Evolutionary conservation across 2,113 vertebrate genomes (phyloP), one percentile per base, ranked within the genome.

Genomic region (Protobothrops mucrosquamatus): DNA sequence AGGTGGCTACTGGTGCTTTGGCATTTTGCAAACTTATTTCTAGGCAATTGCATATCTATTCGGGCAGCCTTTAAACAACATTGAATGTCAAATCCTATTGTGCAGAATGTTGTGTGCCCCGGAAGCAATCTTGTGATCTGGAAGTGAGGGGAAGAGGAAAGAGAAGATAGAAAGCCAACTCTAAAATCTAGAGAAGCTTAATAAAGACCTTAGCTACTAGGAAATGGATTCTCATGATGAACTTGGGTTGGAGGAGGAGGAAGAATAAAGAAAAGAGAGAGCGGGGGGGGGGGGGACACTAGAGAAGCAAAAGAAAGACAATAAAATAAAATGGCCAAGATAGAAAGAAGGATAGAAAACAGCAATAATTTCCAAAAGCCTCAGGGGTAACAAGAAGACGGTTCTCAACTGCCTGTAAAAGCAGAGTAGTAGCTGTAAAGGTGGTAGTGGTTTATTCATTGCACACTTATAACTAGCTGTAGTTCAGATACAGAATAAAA

Each of bases 231-330:
- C 7, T 9, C 18, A 81, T 43, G 34, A 8, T 0, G 15, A 34
- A 81, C 15, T 18, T 81, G 69, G 69, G 15, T 81, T 81, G 74
- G 34, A 81, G 18, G 74, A 81, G 34, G 34, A 81, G 74, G 74
- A 81, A 39, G 74, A 20, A 43, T 43, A 81, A 81, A 39, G 34
- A 39, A 81, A 39, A 81, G 34, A 81, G 74, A 74, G 14, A 61
- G 39, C 1, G 39, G 1, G 0, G 3, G 59, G 29, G 12, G 4
- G 2, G 11, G 1, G 26, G 61, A 2, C 6, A 34, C 34, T 22
- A 81, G 74, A 22, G 34, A 81, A 81, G 74, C 2, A 81, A 81
- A 81, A 81, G 34, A 81, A 81, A 81, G 15, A 22, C 34, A 81
- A 10, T 43, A 43, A 22, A 43, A 81, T 20, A 81, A 81, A 81